Conservation (phyloP, 2,888 invertebrate species). For the Zygaena filipendulae region DNA sequence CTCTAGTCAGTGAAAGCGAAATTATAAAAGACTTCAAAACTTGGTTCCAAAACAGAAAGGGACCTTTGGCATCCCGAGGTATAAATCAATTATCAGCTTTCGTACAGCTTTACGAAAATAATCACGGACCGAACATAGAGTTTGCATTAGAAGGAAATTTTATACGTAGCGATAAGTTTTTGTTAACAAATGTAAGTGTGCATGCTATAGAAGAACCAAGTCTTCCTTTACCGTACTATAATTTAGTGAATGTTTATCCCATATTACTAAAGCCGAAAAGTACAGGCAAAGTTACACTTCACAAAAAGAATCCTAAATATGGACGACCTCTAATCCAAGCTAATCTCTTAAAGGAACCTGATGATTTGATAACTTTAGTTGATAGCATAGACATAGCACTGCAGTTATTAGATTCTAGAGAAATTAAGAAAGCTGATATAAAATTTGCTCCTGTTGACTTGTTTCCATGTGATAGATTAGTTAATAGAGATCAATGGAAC, state of each 20-base stretch:
- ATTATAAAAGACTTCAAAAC: constrained; percentile 52
- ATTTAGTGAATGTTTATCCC: constrained; percentile 51
- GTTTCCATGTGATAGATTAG: constrained; percentile 52
- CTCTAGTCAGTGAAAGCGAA: constrained; percentile 36
- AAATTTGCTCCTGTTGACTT: constrained; percentile 53
- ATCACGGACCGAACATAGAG: constrained; percentile 54
- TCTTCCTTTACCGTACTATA: constrained; percentile 52
- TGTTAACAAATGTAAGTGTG: constrained; percentile 53
- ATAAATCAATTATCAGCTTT: constrained; percentile 58
- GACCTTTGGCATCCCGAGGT: constrained; percentile 51
- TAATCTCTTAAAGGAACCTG: constrained; percentile 52
- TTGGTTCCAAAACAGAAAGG: constrained; percentile 51
- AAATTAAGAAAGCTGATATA: constrained; percentile 51
- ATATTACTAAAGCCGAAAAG: constrained; percentile 52
- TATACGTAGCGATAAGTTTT: constrained; percentile 56
- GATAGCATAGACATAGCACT: constrained; percentile 57
- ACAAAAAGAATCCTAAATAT: constrained; percentile 54
- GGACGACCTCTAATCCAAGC: constrained; percentile 57
- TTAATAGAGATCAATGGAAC: constrained; percentile 58
- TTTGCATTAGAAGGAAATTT: constrained; percentile 52
- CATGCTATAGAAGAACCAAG: constrained; percentile 47
- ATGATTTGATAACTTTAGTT: constrained; percentile 51
- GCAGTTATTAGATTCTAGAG: constrained; percentile 53
- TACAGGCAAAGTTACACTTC: constrained; percentile 47
- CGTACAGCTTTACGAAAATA: constrained; percentile 50